Evolutionary conservation across 2,888 invertebrate species (phyloP), one percentile per base, ranked within the genome.

Genomic region (Tillus elongatus): DNA sequence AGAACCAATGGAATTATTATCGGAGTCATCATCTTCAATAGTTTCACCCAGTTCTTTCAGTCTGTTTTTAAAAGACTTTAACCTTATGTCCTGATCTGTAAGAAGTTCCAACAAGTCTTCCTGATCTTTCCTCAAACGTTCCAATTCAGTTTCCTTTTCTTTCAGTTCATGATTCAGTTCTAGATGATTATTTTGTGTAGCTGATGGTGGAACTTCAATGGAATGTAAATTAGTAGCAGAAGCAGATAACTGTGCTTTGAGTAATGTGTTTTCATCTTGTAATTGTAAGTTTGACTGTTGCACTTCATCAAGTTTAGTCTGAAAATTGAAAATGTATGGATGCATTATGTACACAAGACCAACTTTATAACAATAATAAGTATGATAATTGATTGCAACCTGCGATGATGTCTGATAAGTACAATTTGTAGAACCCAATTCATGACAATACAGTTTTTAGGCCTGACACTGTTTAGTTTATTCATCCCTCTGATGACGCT

Each of bases 31-130:
- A 41, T 64, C 63, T 19, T 60, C 60, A 10, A 63, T 49, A 15
- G 52, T 52, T 39, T 64, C 63, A 0, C 66, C 66, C 33, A 66
- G 47, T 39, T 64, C 62, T 36, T 57, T 52, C 43, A 67, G 49
- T 38, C 59, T 50, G 35, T 54, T 56, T 42, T 63, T 67, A 40
- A 61, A 60, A 35, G 49, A 38, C 46, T 58, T 54, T 43, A 60
- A 46, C 52, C 58, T 61, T 3, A 49, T 37, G 51, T 82, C 95
- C 71, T 96, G 93, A 61, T 96, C 91, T 1, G 89, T 82, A 26
- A 97, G 69, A 39, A 97, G 66, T 55, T 88, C 84, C 37, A 97
- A 65, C 43, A 97, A 66, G 65, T 96, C 93, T 50, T 97, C 96
- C 62, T 96, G 95, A 56, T 97, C 96, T 57, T 82, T 87, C 56